Base-by-base conservation (phyloP, 2,797 vertebrate genomes). In the Tamandua tetradactyla region DNA sequence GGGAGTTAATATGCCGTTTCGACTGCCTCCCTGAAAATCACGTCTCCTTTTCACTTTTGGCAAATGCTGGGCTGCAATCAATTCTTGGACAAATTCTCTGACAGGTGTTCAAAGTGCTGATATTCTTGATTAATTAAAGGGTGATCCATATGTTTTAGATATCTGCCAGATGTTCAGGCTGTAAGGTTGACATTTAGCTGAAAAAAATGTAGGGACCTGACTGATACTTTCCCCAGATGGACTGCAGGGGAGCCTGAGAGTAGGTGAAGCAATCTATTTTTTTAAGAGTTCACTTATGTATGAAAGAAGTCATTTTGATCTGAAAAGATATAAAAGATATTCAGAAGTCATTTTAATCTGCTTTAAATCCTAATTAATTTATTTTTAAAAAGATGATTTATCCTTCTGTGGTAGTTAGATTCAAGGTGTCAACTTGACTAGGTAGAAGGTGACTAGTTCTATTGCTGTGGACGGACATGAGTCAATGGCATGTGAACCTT, bases 21-120 rank as follows among this genome's bases (percentile, higher is more conserved):
- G 68, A 71, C 0, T 0, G 1, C 37, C 17, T 87, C 40, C 87
- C 82, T 89, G 79, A 87, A 79, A 92, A 75, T 95, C 72, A 92
- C 61, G 72, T 87, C 92, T 90, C 40, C 0, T 47, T 75, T 61
- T 13, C 23, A 15, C 35, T 90, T 90, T 72, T 94, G 96, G 84
- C 87, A 85, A 72, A 72, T 22, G 27, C 42, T 35, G 74, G 81
- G 40, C 47, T 92, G 47, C 78, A 95, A 76, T 96, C 96, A 96
- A 9, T 93, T 92, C 89, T 95, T 94, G 93, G 92, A 93, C 49
- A 66, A 66, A 66, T 78, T 86, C 30, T 95, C 92, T 37, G 55
- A 94, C 94, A 95, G 96, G 96, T 95, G 90, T 37, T 93, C 47
- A 20, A 64, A 66, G 64, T 18, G 69, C 62, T 52, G 87, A n/a